Percentiles rank a stretch among this genome's conserved stretches.
These are phyloP conservation scores for Deroptyus accipitrinus DNA, from an alignment of 2,113 vertebrate genomes.

Conservation along the genomic window DNA sequence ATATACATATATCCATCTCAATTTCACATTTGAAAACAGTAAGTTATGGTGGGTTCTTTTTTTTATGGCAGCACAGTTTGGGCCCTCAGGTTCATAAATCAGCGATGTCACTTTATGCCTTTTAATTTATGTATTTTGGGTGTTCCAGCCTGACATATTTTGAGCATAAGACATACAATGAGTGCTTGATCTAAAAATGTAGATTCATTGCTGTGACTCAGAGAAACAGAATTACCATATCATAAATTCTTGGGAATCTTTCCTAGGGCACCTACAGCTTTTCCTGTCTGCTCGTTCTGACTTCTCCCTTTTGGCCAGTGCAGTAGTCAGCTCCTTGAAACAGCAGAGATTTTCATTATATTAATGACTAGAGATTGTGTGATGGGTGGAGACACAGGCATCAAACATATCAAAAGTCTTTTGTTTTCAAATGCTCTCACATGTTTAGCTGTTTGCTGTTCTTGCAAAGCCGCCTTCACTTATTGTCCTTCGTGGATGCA, in stretches of 20 bases:
- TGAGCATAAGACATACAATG: slow-evolving; percentile 28
- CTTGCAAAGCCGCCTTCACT: not conserved
- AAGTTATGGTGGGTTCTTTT: not conserved
- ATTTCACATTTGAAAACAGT: not conserved
- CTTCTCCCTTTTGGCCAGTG: slow-evolving; percentile 10
- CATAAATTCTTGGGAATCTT: slow-evolving; percentile 65
- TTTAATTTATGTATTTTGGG: slow-evolving; percentile 43
- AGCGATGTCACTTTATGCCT: slow-evolving; percentile 15
- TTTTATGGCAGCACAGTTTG: not conserved
- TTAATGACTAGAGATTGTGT: not conserved
- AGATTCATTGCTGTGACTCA: slow-evolving; percentile 51
- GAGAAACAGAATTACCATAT: slow-evolving; percentile 55
- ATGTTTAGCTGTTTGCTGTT: not conserved
- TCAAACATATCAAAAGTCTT: not conserved
- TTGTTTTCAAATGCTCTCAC: not conserved
- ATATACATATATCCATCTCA: not conserved
- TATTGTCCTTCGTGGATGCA: not conserved
- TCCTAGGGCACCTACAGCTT: slow-evolving; percentile 55
- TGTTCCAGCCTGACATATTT: slow-evolving; percentile 48
- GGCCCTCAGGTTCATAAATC: slow-evolving; percentile 40
- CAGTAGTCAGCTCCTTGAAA: slow-evolving; percentile 9
- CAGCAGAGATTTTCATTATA: not conserved
- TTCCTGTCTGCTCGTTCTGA: not conserved
- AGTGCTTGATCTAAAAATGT: slow-evolving; percentile 45
- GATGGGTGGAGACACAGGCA: not conserved